phyloP scores from a whole-genome alignment of 1,140 invertebrate species.

The Philopotamus ludificatus region DNA sequence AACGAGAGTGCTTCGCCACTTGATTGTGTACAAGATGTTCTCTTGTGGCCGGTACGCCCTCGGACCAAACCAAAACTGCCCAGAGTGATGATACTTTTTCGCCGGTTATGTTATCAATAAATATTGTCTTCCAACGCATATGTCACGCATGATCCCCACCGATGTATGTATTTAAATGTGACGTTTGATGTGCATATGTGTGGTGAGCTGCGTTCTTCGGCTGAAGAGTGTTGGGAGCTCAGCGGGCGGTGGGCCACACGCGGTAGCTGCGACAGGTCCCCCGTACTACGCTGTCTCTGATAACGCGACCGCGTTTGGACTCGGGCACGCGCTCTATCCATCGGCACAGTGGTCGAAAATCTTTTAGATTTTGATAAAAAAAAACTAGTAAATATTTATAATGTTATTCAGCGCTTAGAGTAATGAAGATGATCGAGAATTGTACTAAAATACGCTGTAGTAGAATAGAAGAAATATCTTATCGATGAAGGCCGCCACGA shows the following conservation, averaged over 20 bases:
- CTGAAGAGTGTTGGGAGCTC: conserved; percentile 23
- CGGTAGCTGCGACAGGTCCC: not conserved
- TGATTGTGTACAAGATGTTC: not conserved
- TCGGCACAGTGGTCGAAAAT: too few species aligned
- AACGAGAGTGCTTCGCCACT: not conserved
- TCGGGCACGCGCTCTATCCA: not conserved
- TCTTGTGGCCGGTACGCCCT: not conserved
- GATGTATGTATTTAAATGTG: conserved; percentile 22
- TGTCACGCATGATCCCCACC: conserved; percentile 4
- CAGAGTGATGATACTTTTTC: conserved; percentile 7
- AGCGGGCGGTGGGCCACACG: conserved; percentile 30
- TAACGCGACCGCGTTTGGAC: too few species aligned
- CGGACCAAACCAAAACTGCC: not conserved
- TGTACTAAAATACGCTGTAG: too few species aligned
- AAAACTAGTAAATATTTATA: too few species aligned
- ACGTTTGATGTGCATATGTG: not conserved
- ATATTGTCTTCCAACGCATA: conserved; percentile 10
- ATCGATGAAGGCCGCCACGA: too few species aligned
- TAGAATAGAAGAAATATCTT: too few species aligned
- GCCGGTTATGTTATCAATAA: conserved; percentile 12
- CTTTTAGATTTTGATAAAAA: too few species aligned
- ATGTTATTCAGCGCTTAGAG: too few species aligned
- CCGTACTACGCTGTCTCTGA: too few species aligned
- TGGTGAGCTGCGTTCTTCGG: too few species aligned
- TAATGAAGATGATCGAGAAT: too few species aligned